These are phyloP conservation scores for Pycnonotus jocosus DNA, from an alignment of 2,113 vertebrate species.

Conservation along the genomic window DNA sequence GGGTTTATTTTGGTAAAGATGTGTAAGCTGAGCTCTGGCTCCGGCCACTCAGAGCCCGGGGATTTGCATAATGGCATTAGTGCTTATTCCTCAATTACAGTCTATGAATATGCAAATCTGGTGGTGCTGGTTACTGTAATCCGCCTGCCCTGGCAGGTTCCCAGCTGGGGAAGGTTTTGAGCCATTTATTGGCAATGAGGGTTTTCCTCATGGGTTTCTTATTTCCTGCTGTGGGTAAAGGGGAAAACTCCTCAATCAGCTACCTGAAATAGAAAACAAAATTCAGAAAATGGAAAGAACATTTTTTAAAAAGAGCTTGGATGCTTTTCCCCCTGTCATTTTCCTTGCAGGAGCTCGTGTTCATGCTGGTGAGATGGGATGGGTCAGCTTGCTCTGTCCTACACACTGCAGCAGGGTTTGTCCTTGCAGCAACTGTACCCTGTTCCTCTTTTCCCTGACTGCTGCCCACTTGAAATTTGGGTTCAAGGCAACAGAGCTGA, in stretches of 20 bases:
- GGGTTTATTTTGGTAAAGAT: not conserved
- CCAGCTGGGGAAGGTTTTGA: not conserved
- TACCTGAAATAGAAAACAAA: not conserved
- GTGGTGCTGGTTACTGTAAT: not conserved
- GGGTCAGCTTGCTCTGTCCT: not conserved
- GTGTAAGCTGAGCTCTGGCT: not conserved
- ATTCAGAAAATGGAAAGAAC: not conserved
- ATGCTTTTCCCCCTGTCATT: not conserved
- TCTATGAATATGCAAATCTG: not conserved
- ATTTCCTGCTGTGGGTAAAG: not conserved
- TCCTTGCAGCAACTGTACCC: not conserved
- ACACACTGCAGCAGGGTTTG: not conserved
- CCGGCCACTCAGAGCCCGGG: not conserved
- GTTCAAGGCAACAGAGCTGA: not conserved
- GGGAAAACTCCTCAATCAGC: not conserved
- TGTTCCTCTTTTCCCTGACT: not conserved
- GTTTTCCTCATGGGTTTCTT: not conserved
- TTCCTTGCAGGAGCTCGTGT: not conserved
- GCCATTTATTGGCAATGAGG: not conserved
- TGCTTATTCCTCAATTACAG: slow-evolving; percentile 14
- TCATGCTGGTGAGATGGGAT: not conserved
- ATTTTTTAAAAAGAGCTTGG: not conserved
- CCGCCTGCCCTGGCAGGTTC: not conserved
- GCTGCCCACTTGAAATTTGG: not conserved
- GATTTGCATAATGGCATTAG: slow-evolving; percentile 36